These are phyloP conservation scores for Caenorhabditis uteleia DNA, from an alignment of 2,888 invertebrate genomes.

Conservation along the genomic window DNA sequence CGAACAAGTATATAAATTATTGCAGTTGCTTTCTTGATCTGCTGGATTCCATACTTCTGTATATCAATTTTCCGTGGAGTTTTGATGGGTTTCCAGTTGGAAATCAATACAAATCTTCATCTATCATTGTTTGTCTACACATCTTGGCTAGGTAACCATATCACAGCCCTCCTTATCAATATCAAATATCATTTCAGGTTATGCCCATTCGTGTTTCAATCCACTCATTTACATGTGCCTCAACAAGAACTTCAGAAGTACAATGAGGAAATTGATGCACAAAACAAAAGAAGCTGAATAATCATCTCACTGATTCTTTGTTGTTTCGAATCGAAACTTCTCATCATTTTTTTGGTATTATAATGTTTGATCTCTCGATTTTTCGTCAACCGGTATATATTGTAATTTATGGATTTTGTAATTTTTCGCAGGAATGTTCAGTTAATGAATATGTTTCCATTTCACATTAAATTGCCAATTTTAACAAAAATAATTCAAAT, in stretches of 20 bases:
- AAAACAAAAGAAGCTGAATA: conserved; percentile 28
- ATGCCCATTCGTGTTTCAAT: conserved; percentile 61
- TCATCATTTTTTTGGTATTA: not conserved
- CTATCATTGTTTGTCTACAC: conserved; percentile 41
- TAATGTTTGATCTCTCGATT: not conserved
- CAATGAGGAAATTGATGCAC: conserved; percentile 44
- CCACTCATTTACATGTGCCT: conserved; percentile 62
- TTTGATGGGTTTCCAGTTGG: conserved; percentile 37
- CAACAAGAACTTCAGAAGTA: conserved; percentile 58
- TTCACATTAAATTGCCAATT: no score
- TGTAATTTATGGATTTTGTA: no score
- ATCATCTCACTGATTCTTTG: not conserved
- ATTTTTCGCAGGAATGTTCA: no score
- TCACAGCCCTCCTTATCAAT: not conserved
- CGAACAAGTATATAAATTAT: not conserved
- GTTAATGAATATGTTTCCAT: no score
- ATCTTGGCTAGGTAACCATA: conserved; percentile 43
- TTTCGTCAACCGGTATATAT: no score
- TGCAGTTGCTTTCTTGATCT: conserved; percentile 60
- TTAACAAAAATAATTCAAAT: no score
- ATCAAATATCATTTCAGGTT: conserved; percentile 31
- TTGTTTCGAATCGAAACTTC: not conserved
- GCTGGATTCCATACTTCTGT: conserved; percentile 63
- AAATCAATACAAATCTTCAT: conserved; percentile 33
- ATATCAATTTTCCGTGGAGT: conserved; percentile 53